These are phyloP conservation scores for Colossoma macropomum DNA, from an alignment of 2,113 vertebrate genomes.

Conservation along the genomic window DNA sequence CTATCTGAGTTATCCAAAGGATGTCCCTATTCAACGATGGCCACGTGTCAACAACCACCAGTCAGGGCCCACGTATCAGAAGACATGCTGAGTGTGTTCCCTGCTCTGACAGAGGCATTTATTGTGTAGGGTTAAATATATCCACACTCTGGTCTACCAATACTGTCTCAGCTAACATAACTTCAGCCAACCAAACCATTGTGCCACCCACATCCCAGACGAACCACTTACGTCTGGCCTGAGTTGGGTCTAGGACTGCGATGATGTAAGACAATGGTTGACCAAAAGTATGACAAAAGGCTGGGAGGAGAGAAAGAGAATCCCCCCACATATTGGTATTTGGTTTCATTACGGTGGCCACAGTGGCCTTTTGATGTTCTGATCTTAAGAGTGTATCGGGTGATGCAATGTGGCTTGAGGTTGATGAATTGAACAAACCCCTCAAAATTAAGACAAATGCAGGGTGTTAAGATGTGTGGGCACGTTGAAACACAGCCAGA, in stretches of 20 bases:
- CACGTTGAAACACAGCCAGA: neutral
- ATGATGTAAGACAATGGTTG: slow-evolving; percentile 31
- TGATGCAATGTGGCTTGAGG: slow-evolving; percentile 45
- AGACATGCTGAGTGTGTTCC: neutral
- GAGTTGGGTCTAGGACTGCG: slow-evolving; percentile 14
- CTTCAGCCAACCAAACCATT: slow-evolving; percentile 13
- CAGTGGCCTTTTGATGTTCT: slow-evolving; percentile 26
- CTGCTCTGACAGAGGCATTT: neutral
- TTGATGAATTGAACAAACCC: slow-evolving; percentile 21
- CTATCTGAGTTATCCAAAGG: neutral
- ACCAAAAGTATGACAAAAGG: slow-evolving; percentile 33
- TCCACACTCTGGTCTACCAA: slow-evolving; percentile 30
- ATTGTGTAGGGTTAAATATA: slow-evolving; percentile 25
- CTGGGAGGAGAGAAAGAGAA: slow-evolving; percentile 6
- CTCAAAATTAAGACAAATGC: slow-evolving; percentile 25
- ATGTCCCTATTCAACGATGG: neutral
- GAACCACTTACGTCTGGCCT: slow-evolving; percentile 28
- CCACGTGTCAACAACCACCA: neutral
- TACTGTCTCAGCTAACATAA: neutral
- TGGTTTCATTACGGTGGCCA: slow-evolving; percentile 46
- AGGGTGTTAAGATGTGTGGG: neutral
- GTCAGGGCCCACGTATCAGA: no score
- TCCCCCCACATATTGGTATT: slow-evolving; percentile 28
- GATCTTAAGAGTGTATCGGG: slow-evolving; percentile 28
- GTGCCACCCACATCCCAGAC: slow-evolving; percentile 32